Base-by-base conservation (phyloP, 2,113 vertebrate species). In the Channa argus region DNA sequence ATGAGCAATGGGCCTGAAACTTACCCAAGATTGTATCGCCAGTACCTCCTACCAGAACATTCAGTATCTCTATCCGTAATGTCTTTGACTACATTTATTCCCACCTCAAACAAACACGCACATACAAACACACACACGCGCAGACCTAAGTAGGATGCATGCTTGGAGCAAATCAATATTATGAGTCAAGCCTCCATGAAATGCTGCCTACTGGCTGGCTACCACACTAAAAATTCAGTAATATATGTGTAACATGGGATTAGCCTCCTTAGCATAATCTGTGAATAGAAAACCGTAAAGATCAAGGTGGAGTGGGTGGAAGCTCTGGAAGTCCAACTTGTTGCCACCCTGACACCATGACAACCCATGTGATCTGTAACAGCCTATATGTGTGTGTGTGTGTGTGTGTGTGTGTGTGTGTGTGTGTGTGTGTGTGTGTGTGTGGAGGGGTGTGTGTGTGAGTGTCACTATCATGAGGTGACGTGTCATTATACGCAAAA, bases 141-240 rank as follows among this genome's bases (percentile, higher is more conserved):
- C 37, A 54, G 10, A 50, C 55, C 56, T 65, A 76, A 84, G 71
- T 77, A 71, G 75, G 75, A 60, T 76, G 56, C 78, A 86, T 56
- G 74, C 69, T 78, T 77, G 58, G 71, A 88, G 71, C 41, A 68
- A 88, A 77, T 88, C 84, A 82, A 84, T 86, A 88, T 81, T 59
- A 73, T 82, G 67, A 86, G 65, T 88, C 86, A 84, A 89, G 80
- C 84, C 70, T 80, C 75, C 58, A 65, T 88, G 84, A 84, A 87
- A 89, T 84, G 70, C 73, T 70, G 60, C 37, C 75, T 70, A 62
- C 83, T 67, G 77, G 76, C 82, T 83, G 74, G 74, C 45, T 36
- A 68, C 50, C n/a, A 3, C 50, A n/a, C 59, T 58, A 38, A 13
- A 72, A 76, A 75, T 55, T 75, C 67, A 86, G 67, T 88, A 86